Evolutionary conservation across 2,113 vertebrate species (phyloP).

Genomic region (Lepus americanus): DNA sequence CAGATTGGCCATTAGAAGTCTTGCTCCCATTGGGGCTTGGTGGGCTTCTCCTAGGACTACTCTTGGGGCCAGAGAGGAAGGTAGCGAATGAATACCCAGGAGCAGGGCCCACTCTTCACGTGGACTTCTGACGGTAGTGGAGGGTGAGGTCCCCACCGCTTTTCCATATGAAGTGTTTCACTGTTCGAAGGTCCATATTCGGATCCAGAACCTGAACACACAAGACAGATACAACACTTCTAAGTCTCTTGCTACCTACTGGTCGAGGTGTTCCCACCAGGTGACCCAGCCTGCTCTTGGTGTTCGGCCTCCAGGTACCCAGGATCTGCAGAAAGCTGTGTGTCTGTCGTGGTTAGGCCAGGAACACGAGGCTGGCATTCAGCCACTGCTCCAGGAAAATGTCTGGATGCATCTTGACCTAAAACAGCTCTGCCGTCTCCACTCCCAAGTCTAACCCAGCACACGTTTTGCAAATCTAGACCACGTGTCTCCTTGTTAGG

Average conservation of each 20-base stretch:
- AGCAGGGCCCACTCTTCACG: constrained; percentile 85
- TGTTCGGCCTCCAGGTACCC: neutral
- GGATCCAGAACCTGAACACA: constrained; percentile 95
- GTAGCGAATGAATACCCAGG: constrained; percentile 76
- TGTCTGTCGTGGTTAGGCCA: neutral
- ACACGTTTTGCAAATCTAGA: neutral
- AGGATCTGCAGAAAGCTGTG: fast-evolving
- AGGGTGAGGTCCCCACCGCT: constrained; percentile 98
- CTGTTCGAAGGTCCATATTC: constrained; percentile 99
- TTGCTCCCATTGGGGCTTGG: constrained; percentile 86
- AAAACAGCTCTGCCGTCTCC: neutral
- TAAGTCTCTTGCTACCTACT: neutral
- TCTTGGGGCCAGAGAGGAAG: constrained; percentile 85
- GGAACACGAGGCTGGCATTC: neutral
- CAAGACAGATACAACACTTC: neutral
- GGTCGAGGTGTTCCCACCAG: neutral
- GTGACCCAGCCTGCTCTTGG: neutral
- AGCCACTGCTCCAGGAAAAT: neutral
- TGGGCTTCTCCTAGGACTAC: constrained; percentile 87
- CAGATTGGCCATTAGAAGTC: constrained; percentile 83
- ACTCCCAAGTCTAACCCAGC: neutral
- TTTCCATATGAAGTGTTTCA: constrained; percentile 99
- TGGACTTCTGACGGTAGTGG: constrained; percentile 96
- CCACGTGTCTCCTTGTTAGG: neutral
- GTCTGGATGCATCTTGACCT: neutral